Base-by-base conservation (phyloP, 1,140 invertebrate genomes). In the Drosophila varians region DNA sequence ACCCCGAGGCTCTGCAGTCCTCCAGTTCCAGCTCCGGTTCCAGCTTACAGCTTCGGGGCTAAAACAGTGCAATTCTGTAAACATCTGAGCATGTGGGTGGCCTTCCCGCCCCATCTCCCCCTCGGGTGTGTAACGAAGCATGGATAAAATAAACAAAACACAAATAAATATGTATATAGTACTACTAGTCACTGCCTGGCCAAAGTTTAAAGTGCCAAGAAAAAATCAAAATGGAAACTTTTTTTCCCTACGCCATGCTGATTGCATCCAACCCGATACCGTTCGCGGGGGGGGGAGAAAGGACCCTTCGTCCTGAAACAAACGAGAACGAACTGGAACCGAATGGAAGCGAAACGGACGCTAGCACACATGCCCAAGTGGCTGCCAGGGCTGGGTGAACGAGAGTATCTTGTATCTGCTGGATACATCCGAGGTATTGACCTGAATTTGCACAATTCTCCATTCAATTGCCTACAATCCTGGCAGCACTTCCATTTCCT, bases 121-220 rank as follows among this genome's bases (percentile, higher is more conserved):
- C 26, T 11, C 28, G 69, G 61, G 61, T 74, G 80, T 86, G 80
- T 86, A 86, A 86, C 80, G 80, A 86, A 86, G 80, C 80, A 79
- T 70, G 80, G 66, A 86, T 86, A 86, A 86, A 86, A 86, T 86
- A 86, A 86, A 86, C 79, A 84, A 86, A 79, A 82, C 62, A 72
- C 80, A 79, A 77, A 86, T 86, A 84, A 86, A 83, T 58, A 78
- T 78, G 58, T 70, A 38, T 38, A 38, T 5, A 38, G 36, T 38
- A 16, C 36, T 16, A 12, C 28, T n/a, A n/a, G 28, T 31, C 51
- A 75, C 55, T 78, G 70, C 56, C 42, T 49, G 49, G 71, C 75
- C 48, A 76, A 84, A 86, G 76, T 80, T 84, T 84, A 86, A 84
- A 84, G 80, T 86, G 76, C 80, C 68, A 83, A 84, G 79, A 71